Conservation (phyloP, 1,140 invertebrate species). For the Pogonus chalceus region DNA sequence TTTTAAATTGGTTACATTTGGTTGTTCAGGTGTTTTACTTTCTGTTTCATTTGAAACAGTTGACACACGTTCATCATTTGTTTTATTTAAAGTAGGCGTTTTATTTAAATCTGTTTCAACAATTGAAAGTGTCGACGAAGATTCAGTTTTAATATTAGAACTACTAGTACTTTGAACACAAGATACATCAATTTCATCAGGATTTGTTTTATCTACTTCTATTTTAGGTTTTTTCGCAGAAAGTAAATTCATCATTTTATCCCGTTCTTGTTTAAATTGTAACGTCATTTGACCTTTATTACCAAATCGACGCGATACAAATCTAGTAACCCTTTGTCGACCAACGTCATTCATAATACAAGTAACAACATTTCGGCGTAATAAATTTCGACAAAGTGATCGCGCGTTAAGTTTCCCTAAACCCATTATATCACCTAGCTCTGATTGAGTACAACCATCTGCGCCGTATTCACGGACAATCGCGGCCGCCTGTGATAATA, state of each 20-base stretch:
- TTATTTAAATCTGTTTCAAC: too few relatives aligned
- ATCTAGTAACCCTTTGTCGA: constrained; percentile 38
- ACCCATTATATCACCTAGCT: constrained; percentile 37
- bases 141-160: neutral
- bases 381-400: constrained; percentile 39
- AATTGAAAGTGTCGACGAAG: neutral
- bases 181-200: neutral
- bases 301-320: constrained; percentile 25
- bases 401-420: constrained; percentile 42
- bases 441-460: constrained; percentile 40
- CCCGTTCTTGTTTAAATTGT: constrained; percentile 34
- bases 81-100: too few relatives aligned
- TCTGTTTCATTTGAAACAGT: neutral
- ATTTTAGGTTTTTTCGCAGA: neutral
- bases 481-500: constrained; percentile 40
- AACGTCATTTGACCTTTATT: constrained; percentile 30
- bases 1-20: neutral
- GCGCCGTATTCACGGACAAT: constrained; percentile 36
- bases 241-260: constrained; percentile 30
- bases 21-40: neutral
- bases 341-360: constrained; percentile 45
- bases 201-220: neutral
- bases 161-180: neutral
- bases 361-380: constrained; percentile 36
- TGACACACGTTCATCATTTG: neutral